Percentiles rank a stretch among this genome's conserved stretches.
These are phyloP conservation scores for Clarias platycephalus DNA, from an alignment of 2,797 vertebrate species.

Conservation along the genomic window DNA sequence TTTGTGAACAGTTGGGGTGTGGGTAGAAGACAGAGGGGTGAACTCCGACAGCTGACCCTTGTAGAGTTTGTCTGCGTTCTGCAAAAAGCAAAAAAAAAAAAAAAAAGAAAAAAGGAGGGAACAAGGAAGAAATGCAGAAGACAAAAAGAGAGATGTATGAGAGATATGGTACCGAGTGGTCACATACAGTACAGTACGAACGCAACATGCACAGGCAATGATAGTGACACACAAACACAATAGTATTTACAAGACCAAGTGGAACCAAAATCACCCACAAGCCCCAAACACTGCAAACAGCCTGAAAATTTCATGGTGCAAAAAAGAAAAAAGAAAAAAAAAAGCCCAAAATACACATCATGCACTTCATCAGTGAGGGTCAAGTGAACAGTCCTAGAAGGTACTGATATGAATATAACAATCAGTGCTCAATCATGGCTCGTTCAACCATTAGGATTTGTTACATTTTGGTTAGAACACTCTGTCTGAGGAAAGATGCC, in stretches of 20 bases:
- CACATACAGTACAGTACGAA: neutral
- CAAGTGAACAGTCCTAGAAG: slow-evolving; percentile 32
- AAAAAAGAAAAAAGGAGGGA: neutral
- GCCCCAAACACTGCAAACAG: slow-evolving; percentile 25
- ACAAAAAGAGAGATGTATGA: neutral
- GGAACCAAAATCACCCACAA: slow-evolving; percentile 25
- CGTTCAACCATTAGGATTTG: neutral
- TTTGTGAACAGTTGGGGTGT: slow-evolving; percentile 66
- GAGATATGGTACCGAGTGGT: neutral
- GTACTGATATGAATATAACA: neutral
- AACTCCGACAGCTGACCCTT: slow-evolving; percentile 82
- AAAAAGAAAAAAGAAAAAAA: neutral
- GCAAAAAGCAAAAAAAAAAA: slow-evolving; percentile 51
- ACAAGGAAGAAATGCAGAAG: slow-evolving; percentile 17
- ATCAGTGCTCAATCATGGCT: neutral
- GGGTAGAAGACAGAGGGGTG: slow-evolving; percentile 82
- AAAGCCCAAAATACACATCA: slow-evolving; percentile 14
- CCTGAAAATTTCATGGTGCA: neutral
- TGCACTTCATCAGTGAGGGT: neutral
- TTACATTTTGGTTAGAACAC: neutral
- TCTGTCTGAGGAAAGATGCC: neutral
- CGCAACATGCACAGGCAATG: slow-evolving; percentile 8
- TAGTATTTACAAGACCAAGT: slow-evolving; percentile 1
- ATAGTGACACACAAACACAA: neutral
- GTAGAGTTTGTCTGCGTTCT: slow-evolving; percentile 80